Conservation (phyloP, 2,888 invertebrate species). For the Apamea crenata region DNA sequence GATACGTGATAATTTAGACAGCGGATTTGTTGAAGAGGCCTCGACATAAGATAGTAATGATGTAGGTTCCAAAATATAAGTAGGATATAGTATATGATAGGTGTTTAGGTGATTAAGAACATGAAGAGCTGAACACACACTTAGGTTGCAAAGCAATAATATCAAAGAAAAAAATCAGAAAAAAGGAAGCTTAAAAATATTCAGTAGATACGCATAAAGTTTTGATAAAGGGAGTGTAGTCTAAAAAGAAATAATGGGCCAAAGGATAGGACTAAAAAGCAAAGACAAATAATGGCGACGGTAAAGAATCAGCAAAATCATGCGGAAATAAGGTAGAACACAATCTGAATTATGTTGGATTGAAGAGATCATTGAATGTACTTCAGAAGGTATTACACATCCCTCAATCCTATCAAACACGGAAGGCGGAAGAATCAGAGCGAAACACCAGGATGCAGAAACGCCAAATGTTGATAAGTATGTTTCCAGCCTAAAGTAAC, state of each 20-base stretch:
- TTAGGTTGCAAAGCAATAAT: background rate
- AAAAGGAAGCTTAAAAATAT: background rate
- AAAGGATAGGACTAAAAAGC: background rate
- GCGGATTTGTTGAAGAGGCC: conserved; percentile 29
- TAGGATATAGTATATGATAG: background rate
- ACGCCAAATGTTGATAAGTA: conserved; percentile 33
- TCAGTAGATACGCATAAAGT: background rate
- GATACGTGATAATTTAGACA: conserved; percentile 19
- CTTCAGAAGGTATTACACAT: conserved; percentile 24
- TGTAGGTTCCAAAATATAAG: conserved; percentile 8
- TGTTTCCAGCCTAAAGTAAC: conserved; percentile 20
- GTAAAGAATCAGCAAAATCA: background rate
- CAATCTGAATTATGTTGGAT: background rate
- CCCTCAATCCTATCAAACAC: conserved; percentile 46
- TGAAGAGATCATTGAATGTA: background rate
- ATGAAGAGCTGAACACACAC: background rate
- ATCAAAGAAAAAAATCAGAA: background rate
- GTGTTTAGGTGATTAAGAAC: background rate
- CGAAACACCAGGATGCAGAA: conserved; percentile 25
- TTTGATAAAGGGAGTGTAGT: background rate
- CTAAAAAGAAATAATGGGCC: rapidly evolving
- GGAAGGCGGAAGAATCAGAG: conserved; percentile 49
- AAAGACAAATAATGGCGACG: background rate
- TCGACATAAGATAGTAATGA: conserved; percentile 11
- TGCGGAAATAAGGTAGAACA: conserved; percentile 3